These are phyloP conservation scores for Flabesymbios commensalis DNA, from an alignment of 2,888 invertebrate species.

Conservation along the genomic window DNA sequence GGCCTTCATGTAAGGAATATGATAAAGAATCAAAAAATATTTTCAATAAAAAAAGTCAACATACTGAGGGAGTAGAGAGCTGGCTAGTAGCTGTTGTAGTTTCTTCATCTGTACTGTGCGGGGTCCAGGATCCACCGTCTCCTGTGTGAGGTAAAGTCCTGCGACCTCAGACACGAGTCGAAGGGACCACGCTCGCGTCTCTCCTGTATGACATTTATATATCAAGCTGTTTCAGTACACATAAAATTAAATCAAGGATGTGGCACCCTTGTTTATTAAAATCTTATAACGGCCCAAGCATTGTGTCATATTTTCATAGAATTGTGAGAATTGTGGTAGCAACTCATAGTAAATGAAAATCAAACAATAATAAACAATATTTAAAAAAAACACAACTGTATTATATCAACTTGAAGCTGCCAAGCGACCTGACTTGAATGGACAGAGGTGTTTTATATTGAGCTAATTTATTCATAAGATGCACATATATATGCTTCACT, in stretches of 20 bases:
- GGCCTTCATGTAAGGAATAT: no score
- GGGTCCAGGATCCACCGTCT: conserved; percentile 35
- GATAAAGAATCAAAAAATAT: no score
- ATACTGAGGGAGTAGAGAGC: conserved; percentile 55
- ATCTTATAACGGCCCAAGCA: no score
- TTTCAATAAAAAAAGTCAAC: no score
- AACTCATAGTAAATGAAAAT: no score
- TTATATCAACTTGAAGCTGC: neutral
- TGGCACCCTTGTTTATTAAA: no score
- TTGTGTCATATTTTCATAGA: no score
- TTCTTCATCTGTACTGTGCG: conserved; percentile 31
- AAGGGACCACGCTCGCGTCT: conserved; percentile 49
- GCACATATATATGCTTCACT: neutral
- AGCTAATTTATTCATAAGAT: neutral
- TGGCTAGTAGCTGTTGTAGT: conserved; percentile 48
- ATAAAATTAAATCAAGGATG: no score
- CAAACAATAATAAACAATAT: neutral
- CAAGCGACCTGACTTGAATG: neutral
- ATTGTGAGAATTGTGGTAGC: neutral
- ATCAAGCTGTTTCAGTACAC: no score
- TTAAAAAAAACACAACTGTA: neutral
- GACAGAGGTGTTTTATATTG: neutral
- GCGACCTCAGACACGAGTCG: conserved; percentile 56
- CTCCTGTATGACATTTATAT: conserved; percentile 49
- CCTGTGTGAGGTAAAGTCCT: conserved; percentile 49